These are phyloP conservation scores for Salminus brasiliensis DNA, from an alignment of 2,113 vertebrate genomes.

Conservation along the genomic window DNA sequence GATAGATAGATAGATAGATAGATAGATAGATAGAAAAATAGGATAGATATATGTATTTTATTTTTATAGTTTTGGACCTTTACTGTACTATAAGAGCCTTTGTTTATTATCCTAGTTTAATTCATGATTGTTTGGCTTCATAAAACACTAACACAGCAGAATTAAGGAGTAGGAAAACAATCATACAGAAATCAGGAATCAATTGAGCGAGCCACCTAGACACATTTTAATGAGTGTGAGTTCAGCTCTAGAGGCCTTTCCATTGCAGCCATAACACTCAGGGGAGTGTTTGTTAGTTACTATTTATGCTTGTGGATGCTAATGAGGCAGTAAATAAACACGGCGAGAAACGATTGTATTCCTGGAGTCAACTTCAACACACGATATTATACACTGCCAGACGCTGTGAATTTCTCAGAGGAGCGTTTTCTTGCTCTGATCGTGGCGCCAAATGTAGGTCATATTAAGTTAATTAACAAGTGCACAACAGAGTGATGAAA, in stretches of 20 bases:
- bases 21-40: no score
- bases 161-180: neutral
- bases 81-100: neutral
- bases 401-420: conserved; percentile 51
- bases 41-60: no score
- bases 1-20: no score
- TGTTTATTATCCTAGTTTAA: neutral
- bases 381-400: conserved; percentile 16
- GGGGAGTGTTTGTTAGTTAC: conserved; percentile 46
- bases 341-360: conserved; percentile 40
- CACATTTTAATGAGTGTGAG: conserved; percentile 13
- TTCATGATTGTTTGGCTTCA: neutral
- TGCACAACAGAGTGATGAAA: conserved; percentile 76
- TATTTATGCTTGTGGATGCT: conserved; percentile 55
- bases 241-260: conserved; percentile 15
- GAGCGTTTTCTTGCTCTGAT: conserved; percentile 47
- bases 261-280: conserved; percentile 36
- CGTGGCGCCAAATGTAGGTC: conserved; percentile 62
- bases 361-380: conserved; percentile 19
- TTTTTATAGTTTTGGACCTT: neutral
- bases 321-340: conserved; percentile 59
- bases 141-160: neutral
- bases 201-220: neutral
- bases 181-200: neutral
- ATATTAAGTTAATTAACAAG: conserved; percentile 73